Evolutionary conservation across 2,797 vertebrate species (phyloP).

Genomic region (Schizopygopsis malacanthus): DNA sequence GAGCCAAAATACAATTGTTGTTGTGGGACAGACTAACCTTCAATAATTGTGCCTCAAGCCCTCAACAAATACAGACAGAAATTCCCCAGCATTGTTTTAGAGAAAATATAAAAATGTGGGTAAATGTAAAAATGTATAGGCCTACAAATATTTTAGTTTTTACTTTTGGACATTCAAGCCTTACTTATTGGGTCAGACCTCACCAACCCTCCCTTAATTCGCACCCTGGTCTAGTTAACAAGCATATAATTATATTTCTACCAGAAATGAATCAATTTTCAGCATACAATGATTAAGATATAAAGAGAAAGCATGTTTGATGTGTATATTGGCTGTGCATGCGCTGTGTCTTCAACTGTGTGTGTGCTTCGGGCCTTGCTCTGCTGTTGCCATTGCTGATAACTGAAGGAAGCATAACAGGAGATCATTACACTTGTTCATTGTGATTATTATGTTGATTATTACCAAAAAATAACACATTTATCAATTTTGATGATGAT

Average conservation of each 20-base stretch:
- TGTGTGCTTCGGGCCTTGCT: conserved; percentile 39
- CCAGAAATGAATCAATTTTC: background rate
- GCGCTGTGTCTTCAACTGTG: conserved; percentile 23
- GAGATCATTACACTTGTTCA: background rate
- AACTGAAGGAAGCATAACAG: background rate
- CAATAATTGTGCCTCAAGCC: background rate
- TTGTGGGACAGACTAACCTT: background rate
- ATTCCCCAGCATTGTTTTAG: background rate
- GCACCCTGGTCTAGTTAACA: conserved; percentile 29
- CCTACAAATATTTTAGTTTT: background rate
- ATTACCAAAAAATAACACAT: background rate
- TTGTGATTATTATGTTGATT: background rate
- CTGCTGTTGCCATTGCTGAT: conserved; percentile 19
- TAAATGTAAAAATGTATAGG: background rate
- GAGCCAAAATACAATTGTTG: background rate
- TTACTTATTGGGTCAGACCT: background rate
- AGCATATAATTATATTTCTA: background rate
- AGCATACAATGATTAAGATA: background rate
- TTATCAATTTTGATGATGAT: background rate
- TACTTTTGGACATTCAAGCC: background rate
- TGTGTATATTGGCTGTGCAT: conserved; percentile 37
- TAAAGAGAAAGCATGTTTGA: conserved; percentile 28
- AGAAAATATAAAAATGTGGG: background rate
- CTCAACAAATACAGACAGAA: no score
- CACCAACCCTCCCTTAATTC: conserved; percentile 7